Evolutionary conservation across 2,797 vertebrate species (phyloP).

Genomic region (Micromesistius poutassou): DNA sequence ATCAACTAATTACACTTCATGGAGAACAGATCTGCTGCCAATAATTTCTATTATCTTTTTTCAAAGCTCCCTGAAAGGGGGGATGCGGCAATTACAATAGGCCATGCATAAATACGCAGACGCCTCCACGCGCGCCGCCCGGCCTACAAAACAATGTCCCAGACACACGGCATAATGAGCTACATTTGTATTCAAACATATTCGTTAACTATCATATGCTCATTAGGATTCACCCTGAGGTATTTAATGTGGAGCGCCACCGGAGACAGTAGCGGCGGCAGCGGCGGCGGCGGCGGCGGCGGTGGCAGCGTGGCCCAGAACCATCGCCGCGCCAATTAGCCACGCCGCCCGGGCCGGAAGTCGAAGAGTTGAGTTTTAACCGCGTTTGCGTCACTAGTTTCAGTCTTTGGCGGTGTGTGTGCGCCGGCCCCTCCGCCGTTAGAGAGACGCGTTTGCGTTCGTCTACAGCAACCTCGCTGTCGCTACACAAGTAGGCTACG

Average conservation of each 20-base stretch:
- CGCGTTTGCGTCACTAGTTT: not conserved
- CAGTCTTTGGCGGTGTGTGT: not conserved
- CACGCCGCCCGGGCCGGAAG: not conserved
- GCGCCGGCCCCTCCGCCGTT: not conserved
- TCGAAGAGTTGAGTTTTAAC: not conserved
- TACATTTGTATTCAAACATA: slow-evolving; percentile 26
- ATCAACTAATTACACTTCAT: slow-evolving; percentile 78
- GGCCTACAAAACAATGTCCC: not conserved
- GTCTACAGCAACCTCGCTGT: not conserved
- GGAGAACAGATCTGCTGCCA: slow-evolving; percentile 55
- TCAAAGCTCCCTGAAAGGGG: not conserved
- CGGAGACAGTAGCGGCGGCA: not conserved
- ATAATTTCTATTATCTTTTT: slow-evolving; percentile 61
- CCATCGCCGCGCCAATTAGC: too few relatives aligned
- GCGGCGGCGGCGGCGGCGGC: not conserved
- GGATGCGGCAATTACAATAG: slow-evolving; percentile 3
- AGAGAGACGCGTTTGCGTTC: not conserved
- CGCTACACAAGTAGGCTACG: not conserved
- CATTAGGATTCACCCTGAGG: slow-evolving; percentile 41
- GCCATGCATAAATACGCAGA: not conserved
- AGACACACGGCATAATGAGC: not conserved
- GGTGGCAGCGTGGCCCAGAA: too few relatives aligned
- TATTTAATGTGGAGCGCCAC: slow-evolving; percentile 10
- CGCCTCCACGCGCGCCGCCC: not conserved
- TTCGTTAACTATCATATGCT: slow-evolving; percentile 37